Evolutionary conservation across 2,888 invertebrate species (phyloP), one percentile per base, ranked within the genome.

Genomic region (Apoderus coryli): DNA sequence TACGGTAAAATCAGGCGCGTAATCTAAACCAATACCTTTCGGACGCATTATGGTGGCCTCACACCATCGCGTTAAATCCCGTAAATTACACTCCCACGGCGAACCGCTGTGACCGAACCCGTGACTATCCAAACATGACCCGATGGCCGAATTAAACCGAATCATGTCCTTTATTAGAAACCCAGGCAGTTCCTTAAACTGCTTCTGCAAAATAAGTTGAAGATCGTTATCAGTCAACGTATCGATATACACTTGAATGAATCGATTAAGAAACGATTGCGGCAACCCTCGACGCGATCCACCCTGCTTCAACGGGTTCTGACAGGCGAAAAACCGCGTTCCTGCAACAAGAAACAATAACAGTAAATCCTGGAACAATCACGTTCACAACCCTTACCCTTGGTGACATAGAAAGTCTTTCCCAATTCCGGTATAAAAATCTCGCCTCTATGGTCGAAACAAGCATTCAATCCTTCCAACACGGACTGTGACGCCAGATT

Each of bases 401-500:
- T 56, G 49, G 67, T 75, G 0, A 95, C 72, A 36, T 68, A 64
- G 52, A 96, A 96, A 0, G 78, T 79, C 56, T 72, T 76, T 27
- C 81, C 85, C 7, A 99, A 62, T 60, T 99, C 98, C 0, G 98
- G 92, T 33, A 99, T 81, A 52, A 72, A 98, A 12, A 99, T 76
- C 60, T 93, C 89, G 1, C 89, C 89, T 46, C 98, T 69, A 54
- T 99, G 98, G 65, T 99, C 98, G 32, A 99, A 68, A 49, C 96
- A 95, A 0, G 98, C 96, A 54, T 99, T 99, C 3, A 99, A 67
- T 14, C 96, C 98, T 65, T 99, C 99, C 9, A 99, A 63, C 1
- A 99, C 96, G 0, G 95, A 88, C 56, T 99, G 98, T 0, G 96
- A 93, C 0, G 98, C 98, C 39, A 99, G 66, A 65, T 99, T 99